These are phyloP conservation scores for Drymodes brunneopygia DNA, from an alignment of 2,113 vertebrate species.

Conservation along the genomic window DNA sequence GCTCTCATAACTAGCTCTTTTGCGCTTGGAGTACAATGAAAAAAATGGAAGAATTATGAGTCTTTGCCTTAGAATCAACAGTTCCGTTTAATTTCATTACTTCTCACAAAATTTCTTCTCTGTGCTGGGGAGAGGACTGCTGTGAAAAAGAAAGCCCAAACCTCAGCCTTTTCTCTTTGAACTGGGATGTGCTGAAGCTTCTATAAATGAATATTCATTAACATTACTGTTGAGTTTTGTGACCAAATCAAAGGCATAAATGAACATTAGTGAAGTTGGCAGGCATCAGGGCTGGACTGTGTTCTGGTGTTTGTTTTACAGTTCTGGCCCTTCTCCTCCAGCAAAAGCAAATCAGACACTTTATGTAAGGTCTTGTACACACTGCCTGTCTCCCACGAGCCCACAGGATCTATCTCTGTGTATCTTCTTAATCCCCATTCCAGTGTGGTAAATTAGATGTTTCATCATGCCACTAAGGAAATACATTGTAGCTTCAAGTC, in stretches of 20 bases:
- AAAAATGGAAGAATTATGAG: background rate
- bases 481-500: background rate
- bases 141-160: background rate
- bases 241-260: constrained; percentile 47
- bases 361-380: background rate
- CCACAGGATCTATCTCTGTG: rapidly evolving
- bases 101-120: background rate
- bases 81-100: background rate
- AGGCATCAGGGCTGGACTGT: background rate
- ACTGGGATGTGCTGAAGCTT: background rate
- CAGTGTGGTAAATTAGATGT: background rate
- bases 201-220: constrained; percentile 32
- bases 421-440: background rate
- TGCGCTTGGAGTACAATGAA: background rate
- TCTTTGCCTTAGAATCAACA: constrained; percentile 4
- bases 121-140: background rate
- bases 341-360: background rate
- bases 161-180: background rate
- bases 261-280: constrained; percentile 28
- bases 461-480: background rate
- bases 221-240: background rate
- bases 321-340: background rate
- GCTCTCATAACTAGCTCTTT: too few relatives aligned
- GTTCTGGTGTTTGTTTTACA: background rate
- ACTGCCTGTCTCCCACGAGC: background rate